Evolutionary conservation across 2,797 vertebrate genomes (phyloP), one percentile per base, ranked within the genome.

Genomic region (Coluber constrictor): DNA sequence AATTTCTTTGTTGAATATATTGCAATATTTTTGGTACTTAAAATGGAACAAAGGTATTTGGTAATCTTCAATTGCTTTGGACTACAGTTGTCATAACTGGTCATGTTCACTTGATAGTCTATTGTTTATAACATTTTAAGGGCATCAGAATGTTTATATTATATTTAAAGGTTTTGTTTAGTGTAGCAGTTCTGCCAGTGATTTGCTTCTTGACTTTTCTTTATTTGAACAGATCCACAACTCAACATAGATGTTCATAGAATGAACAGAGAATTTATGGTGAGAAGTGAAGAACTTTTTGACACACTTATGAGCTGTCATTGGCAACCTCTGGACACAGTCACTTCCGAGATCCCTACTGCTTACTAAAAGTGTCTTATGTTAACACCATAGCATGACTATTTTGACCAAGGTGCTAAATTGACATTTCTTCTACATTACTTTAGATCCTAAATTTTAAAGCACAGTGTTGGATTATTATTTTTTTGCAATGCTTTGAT

Each of bases 261-360:
- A 93, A 98, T 98, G 97, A 99, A 99, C 97, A 98, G 97, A 95
- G 98, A 99, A 63, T 99, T 98, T 96, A 99, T 99, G 98, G 98
- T 98, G 95, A 98, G 97, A 95, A 99, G 99, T 27, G 98, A 99
- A 97, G 99, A 99, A 96, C 97, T 99, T 37, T 99, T 98, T 0
- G 98, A 99, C 57, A 98, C 98, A 54, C 98, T 99, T 95, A 98
- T 99, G 98, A 97, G 97, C 96, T 98, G 98, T 97, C 98, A 98
- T 96, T 99, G 99, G 99, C 98, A 99, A 88, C 98, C 98, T 61
- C 95, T 99, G 96, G 98, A 99, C 97, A 98, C 98, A 90, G 97
- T 98, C 92, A 97, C 97, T 86, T 98, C 98, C 6, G 96, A 98
- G 89, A 97, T 98, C 95, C 98, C 98, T 3, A 95, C 97, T 60